Conservation (phyloP, 2,888 invertebrate genomes). For the Ischnura elegans region DNA sequence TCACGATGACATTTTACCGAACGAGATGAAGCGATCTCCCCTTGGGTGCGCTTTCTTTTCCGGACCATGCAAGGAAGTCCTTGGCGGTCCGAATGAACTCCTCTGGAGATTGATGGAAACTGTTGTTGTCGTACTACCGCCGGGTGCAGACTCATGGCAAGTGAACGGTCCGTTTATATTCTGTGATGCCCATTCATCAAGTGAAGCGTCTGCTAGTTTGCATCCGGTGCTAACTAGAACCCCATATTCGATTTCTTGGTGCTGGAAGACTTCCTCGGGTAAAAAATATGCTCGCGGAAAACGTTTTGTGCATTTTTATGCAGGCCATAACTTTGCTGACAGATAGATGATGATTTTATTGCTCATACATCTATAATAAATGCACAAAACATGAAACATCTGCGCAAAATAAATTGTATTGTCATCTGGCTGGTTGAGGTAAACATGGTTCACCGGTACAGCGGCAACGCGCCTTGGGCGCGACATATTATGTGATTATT, state of each 20-base stretch:
- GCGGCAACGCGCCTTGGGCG: too few species aligned
- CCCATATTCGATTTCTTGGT: background rate
- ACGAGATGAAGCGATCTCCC: background rate
- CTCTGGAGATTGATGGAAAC: background rate
- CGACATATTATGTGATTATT: too few species aligned
- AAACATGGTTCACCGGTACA: too few species aligned
- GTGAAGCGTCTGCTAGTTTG: background rate
- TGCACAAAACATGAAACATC: too few species aligned
- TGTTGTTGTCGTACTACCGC: background rate
- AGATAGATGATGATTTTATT: too few species aligned
- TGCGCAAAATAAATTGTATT: too few species aligned
- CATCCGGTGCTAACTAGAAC: background rate
- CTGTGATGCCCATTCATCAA: background rate
- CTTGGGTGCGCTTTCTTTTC: background rate
- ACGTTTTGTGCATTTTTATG: background rate
- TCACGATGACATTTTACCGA: background rate
- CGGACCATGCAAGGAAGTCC: background rate
- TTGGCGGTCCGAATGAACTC: background rate
- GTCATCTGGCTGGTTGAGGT: too few species aligned
- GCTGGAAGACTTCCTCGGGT: too few species aligned
- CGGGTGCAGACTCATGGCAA: background rate
- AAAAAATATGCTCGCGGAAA: too few species aligned
- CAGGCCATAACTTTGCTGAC: too few species aligned
- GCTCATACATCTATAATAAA: too few species aligned
- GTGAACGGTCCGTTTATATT: background rate